Conservation (phyloP, 2,888 invertebrate genomes). For the Thyatira batis region DNA sequence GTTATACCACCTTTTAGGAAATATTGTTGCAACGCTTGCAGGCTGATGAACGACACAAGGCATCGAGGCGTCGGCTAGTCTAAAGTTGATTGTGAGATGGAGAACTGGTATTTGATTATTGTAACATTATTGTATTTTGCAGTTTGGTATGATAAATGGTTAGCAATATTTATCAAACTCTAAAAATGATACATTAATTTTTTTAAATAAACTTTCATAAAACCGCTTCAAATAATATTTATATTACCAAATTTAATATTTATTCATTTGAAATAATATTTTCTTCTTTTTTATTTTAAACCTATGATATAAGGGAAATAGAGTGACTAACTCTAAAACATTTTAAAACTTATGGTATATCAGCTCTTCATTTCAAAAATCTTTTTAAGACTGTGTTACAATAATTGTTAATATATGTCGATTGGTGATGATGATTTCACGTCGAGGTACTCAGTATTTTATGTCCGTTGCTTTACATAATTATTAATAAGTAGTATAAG, state of each 20-base stretch:
- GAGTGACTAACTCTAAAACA: too few species aligned
- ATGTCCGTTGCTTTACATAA: slow-evolving; percentile 42
- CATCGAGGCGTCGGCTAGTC: slow-evolving; percentile 14
- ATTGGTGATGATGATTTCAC: slow-evolving; percentile 13
- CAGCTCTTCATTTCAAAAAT: not conserved
- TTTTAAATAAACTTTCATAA: too few species aligned
- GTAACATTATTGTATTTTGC: not conserved
- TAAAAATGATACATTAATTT: too few species aligned
- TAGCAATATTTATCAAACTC: not conserved
- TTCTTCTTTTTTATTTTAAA: too few species aligned
- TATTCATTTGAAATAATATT: too few species aligned
- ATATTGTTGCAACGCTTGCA: slow-evolving; percentile 83
- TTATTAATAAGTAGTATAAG: slow-evolving; percentile 46
- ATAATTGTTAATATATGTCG: slow-evolving; percentile 10
- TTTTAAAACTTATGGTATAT: too few species aligned
- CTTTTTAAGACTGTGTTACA: slow-evolving; percentile 5
- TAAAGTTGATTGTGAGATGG: not conserved
- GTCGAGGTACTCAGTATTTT: slow-evolving; percentile 63
- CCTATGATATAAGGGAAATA: too few species aligned
- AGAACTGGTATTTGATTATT: not conserved
- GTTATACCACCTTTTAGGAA: slow-evolving; percentile 79
- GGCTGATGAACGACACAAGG: slow-evolving; percentile 34
- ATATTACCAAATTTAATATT: too few species aligned
- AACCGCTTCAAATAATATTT: too few species aligned
- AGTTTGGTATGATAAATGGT: too few species aligned